Conservation (phyloP, 2,113 vertebrate species). For the Lycaon pictus region DNA sequence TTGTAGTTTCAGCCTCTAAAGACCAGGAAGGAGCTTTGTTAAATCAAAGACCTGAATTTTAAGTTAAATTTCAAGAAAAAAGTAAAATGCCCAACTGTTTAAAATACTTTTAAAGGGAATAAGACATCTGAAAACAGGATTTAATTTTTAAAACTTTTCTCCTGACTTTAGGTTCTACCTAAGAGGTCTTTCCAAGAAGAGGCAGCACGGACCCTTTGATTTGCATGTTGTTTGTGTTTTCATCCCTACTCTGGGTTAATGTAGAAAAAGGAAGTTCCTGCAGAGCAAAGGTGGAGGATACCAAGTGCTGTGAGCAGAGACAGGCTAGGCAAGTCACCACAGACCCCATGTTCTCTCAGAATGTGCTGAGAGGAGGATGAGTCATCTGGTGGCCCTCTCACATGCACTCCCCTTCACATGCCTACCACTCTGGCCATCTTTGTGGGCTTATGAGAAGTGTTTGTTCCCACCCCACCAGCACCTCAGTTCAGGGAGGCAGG, state of each 20-base stretch:
- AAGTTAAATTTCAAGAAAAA: neutral
- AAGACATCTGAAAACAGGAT: neutral
- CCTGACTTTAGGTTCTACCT: neutral
- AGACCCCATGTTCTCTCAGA: neutral
- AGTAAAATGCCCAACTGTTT: neutral
- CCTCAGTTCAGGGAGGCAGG: accelerated
- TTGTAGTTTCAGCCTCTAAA: neutral
- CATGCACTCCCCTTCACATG: accelerated
- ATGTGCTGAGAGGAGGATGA: accelerated
- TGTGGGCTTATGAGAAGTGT: accelerated
- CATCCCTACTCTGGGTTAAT: neutral
- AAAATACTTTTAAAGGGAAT: neutral
- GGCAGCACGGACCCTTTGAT: neutral
- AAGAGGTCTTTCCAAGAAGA: neutral
- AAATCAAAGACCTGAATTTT: neutral
- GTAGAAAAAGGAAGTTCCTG: neutral
- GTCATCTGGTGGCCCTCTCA: too few species aligned
- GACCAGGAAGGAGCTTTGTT: neutral
- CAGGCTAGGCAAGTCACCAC: neutral
- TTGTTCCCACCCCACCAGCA: too few species aligned
- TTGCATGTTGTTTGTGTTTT: neutral
- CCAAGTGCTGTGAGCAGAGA: neutral
- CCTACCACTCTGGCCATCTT: too few species aligned
- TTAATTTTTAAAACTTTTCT: neutral
- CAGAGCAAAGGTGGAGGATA: neutral